These are phyloP conservation scores for Philereme vetulata DNA, from an alignment of 2,888 invertebrate genomes.

Conservation along the genomic window DNA sequence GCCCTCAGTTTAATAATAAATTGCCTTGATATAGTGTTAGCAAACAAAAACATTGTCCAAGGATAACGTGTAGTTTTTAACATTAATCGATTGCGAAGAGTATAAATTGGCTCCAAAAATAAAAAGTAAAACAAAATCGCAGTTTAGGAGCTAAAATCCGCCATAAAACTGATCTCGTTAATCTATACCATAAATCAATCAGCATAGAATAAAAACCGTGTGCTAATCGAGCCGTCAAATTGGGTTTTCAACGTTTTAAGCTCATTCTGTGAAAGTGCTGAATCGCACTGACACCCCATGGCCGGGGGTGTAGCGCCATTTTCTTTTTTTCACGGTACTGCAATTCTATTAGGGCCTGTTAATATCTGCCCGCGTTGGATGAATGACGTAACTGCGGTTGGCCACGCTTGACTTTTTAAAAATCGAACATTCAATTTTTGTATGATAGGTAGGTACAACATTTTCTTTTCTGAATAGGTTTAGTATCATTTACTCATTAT, in stretches of 20 bases:
- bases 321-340: constrained; percentile 69
- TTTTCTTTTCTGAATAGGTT: too few relatives aligned
- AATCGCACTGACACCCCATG: constrained; percentile 65
- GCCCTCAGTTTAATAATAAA: too few relatives aligned
- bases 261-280: constrained; percentile 76
- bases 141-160: constrained; percentile 32
- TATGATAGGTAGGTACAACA: too few relatives aligned
- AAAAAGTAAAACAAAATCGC: not conserved
- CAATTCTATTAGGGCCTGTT: constrained; percentile 64
- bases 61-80: too few relatives aligned
- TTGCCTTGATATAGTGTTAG: too few relatives aligned
- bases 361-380: constrained; percentile 51
- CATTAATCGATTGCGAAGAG: too few relatives aligned
- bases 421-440: constrained; percentile 24
- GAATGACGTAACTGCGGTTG: constrained; percentile 49
- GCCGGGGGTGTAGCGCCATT: constrained; percentile 60
- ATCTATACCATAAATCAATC: constrained; percentile 51
- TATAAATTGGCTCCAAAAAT: not conserved
- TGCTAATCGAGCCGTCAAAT: constrained; percentile 81
- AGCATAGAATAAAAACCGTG: constrained; percentile 49
- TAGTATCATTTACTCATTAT: too few relatives aligned
- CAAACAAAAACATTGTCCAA: too few relatives aligned
- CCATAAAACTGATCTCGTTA: constrained; percentile 29
- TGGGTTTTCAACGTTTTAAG: constrained; percentile 77
- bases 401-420: constrained; percentile 48